Evolutionary conservation across 2,113 vertebrate species (phyloP).

Genomic region (Puma concolor): DNA sequence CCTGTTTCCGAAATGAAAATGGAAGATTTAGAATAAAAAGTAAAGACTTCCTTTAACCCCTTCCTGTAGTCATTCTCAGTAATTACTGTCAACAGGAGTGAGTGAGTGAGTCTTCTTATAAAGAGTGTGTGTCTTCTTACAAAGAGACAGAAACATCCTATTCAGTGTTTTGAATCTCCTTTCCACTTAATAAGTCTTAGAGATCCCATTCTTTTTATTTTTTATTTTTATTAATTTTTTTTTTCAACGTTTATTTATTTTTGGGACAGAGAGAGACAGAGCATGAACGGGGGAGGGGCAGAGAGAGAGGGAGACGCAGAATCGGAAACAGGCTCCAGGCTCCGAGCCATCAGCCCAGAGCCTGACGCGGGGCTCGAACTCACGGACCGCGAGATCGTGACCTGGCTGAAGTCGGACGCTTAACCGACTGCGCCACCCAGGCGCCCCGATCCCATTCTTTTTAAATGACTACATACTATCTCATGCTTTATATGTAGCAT

Average conservation of each 20-base stretch:
- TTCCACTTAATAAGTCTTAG: neutral
- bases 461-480: neutral
- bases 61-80: neutral
- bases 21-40: neutral
- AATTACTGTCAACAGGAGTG: neutral
- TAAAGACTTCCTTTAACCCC: neutral
- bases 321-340: too few relatives aligned
- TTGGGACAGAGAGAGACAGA: too few relatives aligned
- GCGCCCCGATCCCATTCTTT: neutral
- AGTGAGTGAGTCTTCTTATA: neutral
- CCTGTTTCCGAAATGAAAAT: too few relatives aligned
- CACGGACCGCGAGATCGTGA: too few relatives aligned
- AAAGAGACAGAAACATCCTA: neutral
- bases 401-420: too few relatives aligned
- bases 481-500: neutral
- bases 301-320: too few relatives aligned
- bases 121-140: neutral
- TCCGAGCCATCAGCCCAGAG: too few relatives aligned
- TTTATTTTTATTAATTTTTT: too few relatives aligned
- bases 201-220: neutral
- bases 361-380: too few relatives aligned
- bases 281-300: too few relatives aligned
- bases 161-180: neutral
- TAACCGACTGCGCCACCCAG: too few relatives aligned
- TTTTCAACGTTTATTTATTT: too few relatives aligned